Percentiles rank a stretch among this genome's conserved stretches.
Evolutionary conservation across 2,888 invertebrate genomes (phyloP).

Genomic region (Trichogramma evanescens): DNA sequence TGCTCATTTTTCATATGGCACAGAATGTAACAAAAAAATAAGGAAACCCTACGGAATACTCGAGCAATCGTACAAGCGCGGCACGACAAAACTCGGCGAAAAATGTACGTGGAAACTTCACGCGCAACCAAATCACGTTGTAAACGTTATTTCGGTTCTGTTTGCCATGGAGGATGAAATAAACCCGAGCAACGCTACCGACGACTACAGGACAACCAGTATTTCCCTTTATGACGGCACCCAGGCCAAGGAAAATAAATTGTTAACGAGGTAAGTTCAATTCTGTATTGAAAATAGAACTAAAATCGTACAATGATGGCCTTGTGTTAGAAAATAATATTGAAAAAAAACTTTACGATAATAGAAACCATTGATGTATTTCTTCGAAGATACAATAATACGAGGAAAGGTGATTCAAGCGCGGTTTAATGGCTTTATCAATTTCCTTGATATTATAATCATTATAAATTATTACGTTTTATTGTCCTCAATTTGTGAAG

Average conservation of each 20-base stretch:
- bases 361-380: too few relatives aligned
- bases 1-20: not conserved
- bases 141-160: constrained; percentile 2
- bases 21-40: constrained; percentile 2
- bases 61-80: not conserved
- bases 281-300: too few relatives aligned
- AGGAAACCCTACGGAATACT: constrained; percentile 3
- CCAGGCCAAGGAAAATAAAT: not conserved
- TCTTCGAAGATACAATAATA: too few relatives aligned
- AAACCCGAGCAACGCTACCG: not conserved
- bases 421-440: too few relatives aligned
- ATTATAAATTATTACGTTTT: too few relatives aligned
- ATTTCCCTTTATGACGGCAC: constrained; percentile 7
- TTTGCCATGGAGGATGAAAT: not conserved
- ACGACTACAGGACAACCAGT: not conserved
- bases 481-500: too few relatives aligned
- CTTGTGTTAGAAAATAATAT: too few relatives aligned
- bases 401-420: too few relatives aligned
- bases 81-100: not conserved
- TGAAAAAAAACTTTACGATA: too few relatives aligned
- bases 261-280: not conserved
- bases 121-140: constrained; percentile 1
- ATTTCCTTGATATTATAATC: too few relatives aligned
- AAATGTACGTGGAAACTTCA: constrained; percentile 2
- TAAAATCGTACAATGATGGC: too few relatives aligned